Evolutionary conservation across 1,140 invertebrate genomes (phyloP), one percentile per base, ranked within the genome.

Genomic region (Streblospio benedicti): DNA sequence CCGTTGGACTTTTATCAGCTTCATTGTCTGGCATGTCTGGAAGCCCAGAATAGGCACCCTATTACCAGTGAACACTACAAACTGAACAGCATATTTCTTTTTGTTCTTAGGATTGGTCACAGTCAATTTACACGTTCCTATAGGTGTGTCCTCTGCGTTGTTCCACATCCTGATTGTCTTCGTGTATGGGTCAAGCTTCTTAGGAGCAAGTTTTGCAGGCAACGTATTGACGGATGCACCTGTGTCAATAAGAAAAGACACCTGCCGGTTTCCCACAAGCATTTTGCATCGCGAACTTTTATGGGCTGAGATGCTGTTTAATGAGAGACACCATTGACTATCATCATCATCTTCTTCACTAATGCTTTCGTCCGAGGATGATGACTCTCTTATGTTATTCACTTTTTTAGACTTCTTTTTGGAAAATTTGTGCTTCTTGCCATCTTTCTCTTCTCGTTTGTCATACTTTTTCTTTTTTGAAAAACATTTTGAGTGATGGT

Each of bases 241-340:
- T 25, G 28, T 57, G 27, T 57, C 55, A 32, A 50, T n/a, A 23
- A 44, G 55, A 47, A 57, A 58, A 5, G 18, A 4, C 16, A 58
- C 43, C 9, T 58, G 6, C n/a, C 44, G n/a, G 25, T 30, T 6
- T 14, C 41, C 41, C 25, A 58, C 38, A 12, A 43, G 3, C 56
- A 58, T 58, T 1, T 28, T 23, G 30, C 45, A 18, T 47, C 45
- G 45, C 1, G n/a, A n/a, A 9, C 45, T 9, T 47, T n/a, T 47
- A 27, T 2, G 1, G n/a, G 23, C 14, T 47, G 9, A 16, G 9
- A 16, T 20, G 4, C 43, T 23, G 25, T 44, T 44, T n/a, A n/a
- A n/a, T n/a, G n/a, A n/a, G n/a, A n/a, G n/a, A n/a, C n/a, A n/a
- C n/a, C n/a, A n/a, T n/a, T n/a, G n/a, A n/a, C n/a, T n/a, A n/a